phyloP scores from a whole-genome alignment of 2,113 vertebrate genomes.

The Deroptyus accipitrinus region DNA sequence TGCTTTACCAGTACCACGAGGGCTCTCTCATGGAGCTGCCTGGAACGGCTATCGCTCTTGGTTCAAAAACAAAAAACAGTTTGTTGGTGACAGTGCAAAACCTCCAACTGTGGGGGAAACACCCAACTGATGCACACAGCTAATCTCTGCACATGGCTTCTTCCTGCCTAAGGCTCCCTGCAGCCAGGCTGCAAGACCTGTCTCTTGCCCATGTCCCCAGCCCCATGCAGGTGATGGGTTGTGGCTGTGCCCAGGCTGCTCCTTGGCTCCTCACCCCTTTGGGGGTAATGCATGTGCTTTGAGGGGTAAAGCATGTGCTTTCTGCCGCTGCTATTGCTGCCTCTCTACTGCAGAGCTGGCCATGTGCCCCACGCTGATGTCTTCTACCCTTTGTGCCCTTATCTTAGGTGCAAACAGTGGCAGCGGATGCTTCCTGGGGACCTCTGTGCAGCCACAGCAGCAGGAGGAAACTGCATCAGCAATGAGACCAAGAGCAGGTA shows the following conservation, averaged over 20 bases:
- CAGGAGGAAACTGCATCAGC: fast-evolving
- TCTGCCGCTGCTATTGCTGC: not conserved
- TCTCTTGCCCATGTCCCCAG: fast-evolving
- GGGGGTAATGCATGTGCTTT: not conserved
- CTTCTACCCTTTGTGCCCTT: not conserved
- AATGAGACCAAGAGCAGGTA: fast-evolving
- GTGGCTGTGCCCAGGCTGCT: not conserved
- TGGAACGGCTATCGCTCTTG: fast-evolving
- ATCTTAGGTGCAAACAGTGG: not conserved
- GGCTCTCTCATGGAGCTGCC: fast-evolving
- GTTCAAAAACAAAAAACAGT: not conserved
- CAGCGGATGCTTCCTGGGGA: not conserved
- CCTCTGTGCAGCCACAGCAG: not conserved
- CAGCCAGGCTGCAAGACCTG: not conserved
- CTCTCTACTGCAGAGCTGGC: not conserved
- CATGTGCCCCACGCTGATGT: fast-evolving
- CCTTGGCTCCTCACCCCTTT: not conserved
- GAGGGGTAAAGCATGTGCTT: no score
- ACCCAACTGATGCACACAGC: fast-evolving
- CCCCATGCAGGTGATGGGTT: fast-evolving
- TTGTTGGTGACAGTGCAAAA: not conserved
- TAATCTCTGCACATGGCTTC: fast-evolving
- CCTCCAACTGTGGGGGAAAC: fast-evolving
- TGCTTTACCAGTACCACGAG: fast-evolving
- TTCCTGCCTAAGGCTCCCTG: not conserved